Base-by-base conservation (phyloP, 2,113 vertebrate genomes). In the Puntigrus tetrazona region DNA sequence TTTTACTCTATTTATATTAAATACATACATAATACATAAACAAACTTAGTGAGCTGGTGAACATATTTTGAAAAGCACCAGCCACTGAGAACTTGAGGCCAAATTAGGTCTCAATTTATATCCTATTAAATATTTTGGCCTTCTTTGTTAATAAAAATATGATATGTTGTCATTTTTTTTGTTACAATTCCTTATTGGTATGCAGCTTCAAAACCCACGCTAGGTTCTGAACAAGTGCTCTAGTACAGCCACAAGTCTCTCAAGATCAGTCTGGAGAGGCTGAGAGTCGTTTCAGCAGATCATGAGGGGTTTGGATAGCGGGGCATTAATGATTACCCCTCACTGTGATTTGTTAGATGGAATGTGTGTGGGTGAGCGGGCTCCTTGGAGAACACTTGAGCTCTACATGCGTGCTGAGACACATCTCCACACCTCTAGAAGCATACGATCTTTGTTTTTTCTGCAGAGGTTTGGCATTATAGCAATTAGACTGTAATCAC, bases 391-490 rank as follows among this genome's bases (percentile, higher is more conserved):
- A 45, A 73, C 14, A 61, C 45, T 85, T 85, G 11, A 63, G 52
- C 25, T 25, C 52, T 85, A 36, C 20, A 63, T 20, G 36, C 52
- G 1, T 85, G 84, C 70, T 22, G 29, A 85, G 38, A 74, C 84
- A 74, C 31, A 85, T 65, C 84, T 59, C 67, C 38, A 63, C 5
- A 74, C 70, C 67, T 74, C 77, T 41, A 45, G 47, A 85, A 75
- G 20, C 65, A 59, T 50, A 61, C 47, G 6, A 57, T 57, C 59
- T 74, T 43, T 50, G 65, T 18, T 69, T 57, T 74, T 65, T 52
- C 43, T 27, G 75, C 74, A 67, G 43, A 50, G n/a, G 18, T 50
- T 78, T 69, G 38, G 20, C 63, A 34, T 78, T 57, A 79, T 38
- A 57, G 75, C 52, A 81, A 74, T 74, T 85, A 45, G 57, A 29